phyloP scores from a whole-genome alignment of 2,888 invertebrate species.

The Cosmorhoe ocellata region DNA sequence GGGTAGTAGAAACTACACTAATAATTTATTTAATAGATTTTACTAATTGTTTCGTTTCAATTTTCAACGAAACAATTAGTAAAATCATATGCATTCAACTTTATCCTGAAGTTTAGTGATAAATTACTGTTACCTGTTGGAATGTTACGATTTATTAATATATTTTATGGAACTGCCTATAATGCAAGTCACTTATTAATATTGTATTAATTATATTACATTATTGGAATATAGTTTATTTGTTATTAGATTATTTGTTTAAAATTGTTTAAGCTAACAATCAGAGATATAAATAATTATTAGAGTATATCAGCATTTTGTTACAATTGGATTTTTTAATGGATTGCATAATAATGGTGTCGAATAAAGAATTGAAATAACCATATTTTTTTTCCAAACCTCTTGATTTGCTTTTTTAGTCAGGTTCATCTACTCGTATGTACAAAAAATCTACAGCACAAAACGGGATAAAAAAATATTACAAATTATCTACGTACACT shows the following conservation, averaged over 20 bases:
- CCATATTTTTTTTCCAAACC: conserved; percentile 23
- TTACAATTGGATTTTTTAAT: conserved; percentile 78
- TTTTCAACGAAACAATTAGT: too few relatives aligned
- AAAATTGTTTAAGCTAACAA: conserved; percentile 1
- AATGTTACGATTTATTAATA: background rate
- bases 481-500: too few relatives aligned
- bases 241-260: conserved; percentile 9
- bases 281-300: background rate
- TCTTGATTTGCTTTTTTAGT: background rate
- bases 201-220: conserved; percentile 1
- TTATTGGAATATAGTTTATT: background rate
- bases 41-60: too few relatives aligned
- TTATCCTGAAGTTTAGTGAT: too few relatives aligned
- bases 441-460: too few relatives aligned
- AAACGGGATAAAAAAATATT: too few relatives aligned
- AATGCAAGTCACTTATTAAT: background rate
- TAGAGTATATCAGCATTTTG: conserved; percentile 65
- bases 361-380: conserved; percentile 70
- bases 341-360: conserved; percentile 78
- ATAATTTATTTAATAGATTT: too few relatives aligned
- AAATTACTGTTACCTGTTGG: background rate
- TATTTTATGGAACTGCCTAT: background rate
- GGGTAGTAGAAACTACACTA: too few relatives aligned
- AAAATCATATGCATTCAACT: too few relatives aligned
- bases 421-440: too few relatives aligned